phyloP scores from a whole-genome alignment of 2,888 invertebrate species.

The Cyaniris semiargus region DNA sequence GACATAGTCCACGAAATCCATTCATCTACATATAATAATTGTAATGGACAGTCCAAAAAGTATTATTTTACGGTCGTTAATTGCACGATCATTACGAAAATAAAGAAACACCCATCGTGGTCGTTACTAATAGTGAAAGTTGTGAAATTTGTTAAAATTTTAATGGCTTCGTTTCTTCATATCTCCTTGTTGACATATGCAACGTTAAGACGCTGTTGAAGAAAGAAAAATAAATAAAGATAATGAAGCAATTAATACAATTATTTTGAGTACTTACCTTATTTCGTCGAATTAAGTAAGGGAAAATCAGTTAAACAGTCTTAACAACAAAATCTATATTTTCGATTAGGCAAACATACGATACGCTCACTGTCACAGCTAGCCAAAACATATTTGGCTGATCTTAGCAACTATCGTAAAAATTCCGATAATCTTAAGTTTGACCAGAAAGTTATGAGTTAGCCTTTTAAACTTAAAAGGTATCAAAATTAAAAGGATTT shows the following conservation, averaged over 20 bases:
- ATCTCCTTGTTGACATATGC: background rate
- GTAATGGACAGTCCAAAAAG: background rate
- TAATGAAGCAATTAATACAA: background rate
- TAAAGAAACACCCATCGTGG: conserved; percentile 25
- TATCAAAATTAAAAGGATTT: background rate
- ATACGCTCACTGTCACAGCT: too few species aligned
- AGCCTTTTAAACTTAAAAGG: too few species aligned
- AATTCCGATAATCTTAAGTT: too few species aligned
- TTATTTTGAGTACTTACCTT: too few species aligned
- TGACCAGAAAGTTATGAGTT: too few species aligned
- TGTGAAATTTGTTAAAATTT: conserved; percentile 74
- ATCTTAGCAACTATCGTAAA: too few species aligned
- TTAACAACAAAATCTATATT: too few species aligned
- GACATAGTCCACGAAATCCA: too few species aligned
- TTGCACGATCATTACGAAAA: conserved; percentile 10
- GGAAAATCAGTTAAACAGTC: too few species aligned
- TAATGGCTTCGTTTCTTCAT: conserved; percentile 58
- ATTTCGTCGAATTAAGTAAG: too few species aligned
- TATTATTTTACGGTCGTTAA: background rate
- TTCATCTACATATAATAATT: background rate
- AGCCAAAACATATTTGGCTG: too few species aligned
- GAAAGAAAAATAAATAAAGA: background rate
- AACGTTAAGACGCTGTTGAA: background rate
- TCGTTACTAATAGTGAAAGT: conserved; percentile 67
- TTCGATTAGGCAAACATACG: too few species aligned